Percentiles rank a stretch among this genome's conserved stretches.
Conservation (phyloP, 2,888 invertebrate species). For the Tachystola acroxantha region DNA sequence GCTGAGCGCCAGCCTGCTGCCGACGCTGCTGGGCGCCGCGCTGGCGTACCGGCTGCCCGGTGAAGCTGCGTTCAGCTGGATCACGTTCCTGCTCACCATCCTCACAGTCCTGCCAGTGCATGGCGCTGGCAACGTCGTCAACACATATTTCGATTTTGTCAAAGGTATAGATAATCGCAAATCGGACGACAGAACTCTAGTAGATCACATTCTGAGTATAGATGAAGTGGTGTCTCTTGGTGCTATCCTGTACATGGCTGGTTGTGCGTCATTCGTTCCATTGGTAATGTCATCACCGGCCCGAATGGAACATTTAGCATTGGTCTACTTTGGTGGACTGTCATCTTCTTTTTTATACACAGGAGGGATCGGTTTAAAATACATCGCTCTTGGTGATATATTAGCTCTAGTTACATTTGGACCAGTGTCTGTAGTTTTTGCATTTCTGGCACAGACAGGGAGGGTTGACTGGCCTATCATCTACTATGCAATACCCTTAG, state of each 20-base stretch:
- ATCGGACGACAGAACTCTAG: slow-evolving; percentile 95
- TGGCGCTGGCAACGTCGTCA: slow-evolving; percentile 97
- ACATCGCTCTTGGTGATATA: slow-evolving; percentile 96
- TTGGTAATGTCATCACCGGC: slow-evolving; percentile 90
- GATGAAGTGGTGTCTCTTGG: slow-evolving; percentile 92
- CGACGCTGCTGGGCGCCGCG: slow-evolving; percentile 92
- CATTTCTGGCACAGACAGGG: slow-evolving; percentile 95
- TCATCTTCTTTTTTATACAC: slow-evolving; percentile 98
- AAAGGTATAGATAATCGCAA: slow-evolving; percentile 96
- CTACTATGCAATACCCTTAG: slow-evolving; percentile 95
- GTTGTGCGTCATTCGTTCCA: slow-evolving; percentile 89
- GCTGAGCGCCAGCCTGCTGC: slow-evolving; percentile 92
- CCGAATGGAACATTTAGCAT: slow-evolving; percentile 95
- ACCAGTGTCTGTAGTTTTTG: slow-evolving; percentile 94
- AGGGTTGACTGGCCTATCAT: slow-evolving; percentile 93
- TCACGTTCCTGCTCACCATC: slow-evolving; percentile 88
- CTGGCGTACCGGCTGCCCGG: slow-evolving; percentile 91
- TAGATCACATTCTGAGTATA: slow-evolving; percentile 89
- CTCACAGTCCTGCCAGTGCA: slow-evolving; percentile 95
- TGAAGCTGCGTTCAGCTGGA: slow-evolving; percentile 86
- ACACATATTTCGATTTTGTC: slow-evolving; percentile 96
- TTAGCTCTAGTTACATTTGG: slow-evolving; percentile 95
- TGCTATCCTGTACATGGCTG: slow-evolving; percentile 90
- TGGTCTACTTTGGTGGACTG: slow-evolving; percentile 96
- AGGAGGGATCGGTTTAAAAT: slow-evolving; percentile 96